A percentile compares a stretch with the other conserved stretches of the same genome.
phyloP scores from a whole-genome alignment of 2,797 vertebrate genomes.

The Eulemur mongoz region DNA sequence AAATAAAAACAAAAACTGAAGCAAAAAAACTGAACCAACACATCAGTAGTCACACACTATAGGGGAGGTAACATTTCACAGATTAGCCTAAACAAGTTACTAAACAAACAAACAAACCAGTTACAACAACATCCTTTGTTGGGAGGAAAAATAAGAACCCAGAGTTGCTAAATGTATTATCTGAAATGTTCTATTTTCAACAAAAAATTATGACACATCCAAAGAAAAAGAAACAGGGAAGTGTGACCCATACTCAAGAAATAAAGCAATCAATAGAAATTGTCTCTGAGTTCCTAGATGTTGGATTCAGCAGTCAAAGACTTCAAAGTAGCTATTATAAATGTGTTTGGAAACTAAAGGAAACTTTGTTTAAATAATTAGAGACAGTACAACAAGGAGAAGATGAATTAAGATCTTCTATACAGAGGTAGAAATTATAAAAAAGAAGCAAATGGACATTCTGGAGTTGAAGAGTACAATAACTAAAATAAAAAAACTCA shows the following conservation, averaged over 20 bases:
- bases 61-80: background rate
- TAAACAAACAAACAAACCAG: background rate
- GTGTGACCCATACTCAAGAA: background rate
- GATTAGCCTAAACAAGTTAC: background rate
- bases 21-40: background rate
- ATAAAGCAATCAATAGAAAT: background rate
- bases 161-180: background rate
- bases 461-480: background rate
- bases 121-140: background rate
- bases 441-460: background rate
- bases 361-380: conserved; percentile 17
- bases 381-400: background rate
- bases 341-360: background rate
- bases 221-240: background rate
- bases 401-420: background rate
- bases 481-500: background rate
- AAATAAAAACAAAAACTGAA: background rate
- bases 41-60: background rate
- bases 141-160: background rate
- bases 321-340: background rate
- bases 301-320: background rate
- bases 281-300: background rate
- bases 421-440: background rate
- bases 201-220: background rate
- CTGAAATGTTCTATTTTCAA: background rate